These are phyloP conservation scores for Frankliniella fusca DNA, from an alignment of 2,888 invertebrate genomes.

Conservation along the genomic window DNA sequence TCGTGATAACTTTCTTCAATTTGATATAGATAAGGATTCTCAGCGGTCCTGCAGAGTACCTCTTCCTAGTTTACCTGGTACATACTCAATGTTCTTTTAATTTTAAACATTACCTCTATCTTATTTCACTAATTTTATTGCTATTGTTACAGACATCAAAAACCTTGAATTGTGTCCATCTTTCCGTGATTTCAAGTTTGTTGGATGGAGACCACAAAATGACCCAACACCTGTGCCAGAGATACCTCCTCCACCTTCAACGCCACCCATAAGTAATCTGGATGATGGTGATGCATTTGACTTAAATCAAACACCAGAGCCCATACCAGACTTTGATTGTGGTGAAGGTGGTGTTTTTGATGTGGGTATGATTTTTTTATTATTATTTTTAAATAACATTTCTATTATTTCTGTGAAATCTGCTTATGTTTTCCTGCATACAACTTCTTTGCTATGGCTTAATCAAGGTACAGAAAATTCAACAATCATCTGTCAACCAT, in stretches of 20 bases:
- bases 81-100: background rate
- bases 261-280: background rate
- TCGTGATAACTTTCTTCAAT: background rate
- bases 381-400: no score
- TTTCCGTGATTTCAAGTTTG: background rate
- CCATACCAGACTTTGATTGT: background rate
- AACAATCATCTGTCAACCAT: no score
- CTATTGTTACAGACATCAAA: background rate
- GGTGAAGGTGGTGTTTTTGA: background rate
- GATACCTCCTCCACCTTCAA: background rate
- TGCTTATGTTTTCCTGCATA: background rate
- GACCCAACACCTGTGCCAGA: background rate
- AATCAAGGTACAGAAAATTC: no score
- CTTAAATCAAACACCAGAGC: slow-evolving; percentile 1
- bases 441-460: background rate
- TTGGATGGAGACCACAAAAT: background rate
- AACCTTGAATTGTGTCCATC: background rate
- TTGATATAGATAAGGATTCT: background rate
- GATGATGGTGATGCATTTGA: slow-evolving; percentile 4
- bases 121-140: background rate
- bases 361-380: background rate
- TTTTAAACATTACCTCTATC: background rate
- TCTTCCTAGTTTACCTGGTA: background rate
- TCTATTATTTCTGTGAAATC: background rate
- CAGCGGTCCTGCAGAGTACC: background rate